phyloP scores from a whole-genome alignment of 2,797 vertebrate species.

The Uromys caudimaculatus region DNA sequence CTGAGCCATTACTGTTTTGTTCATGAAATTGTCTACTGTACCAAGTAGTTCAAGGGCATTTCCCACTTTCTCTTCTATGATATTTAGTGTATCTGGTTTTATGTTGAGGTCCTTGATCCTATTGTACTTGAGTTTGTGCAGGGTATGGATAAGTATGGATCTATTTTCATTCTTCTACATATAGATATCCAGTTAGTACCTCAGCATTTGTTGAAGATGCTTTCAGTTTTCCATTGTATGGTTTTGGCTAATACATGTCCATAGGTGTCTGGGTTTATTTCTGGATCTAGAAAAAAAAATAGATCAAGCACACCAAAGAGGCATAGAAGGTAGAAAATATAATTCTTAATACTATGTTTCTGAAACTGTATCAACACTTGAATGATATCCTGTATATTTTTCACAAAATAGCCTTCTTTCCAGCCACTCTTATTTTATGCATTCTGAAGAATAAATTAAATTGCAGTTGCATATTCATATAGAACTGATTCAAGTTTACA shows the following conservation, averaged over 20 bases:
- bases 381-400: neutral
- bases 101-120: neutral
- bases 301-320: neutral
- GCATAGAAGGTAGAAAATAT: neutral
- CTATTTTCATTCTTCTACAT: neutral
- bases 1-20: neutral
- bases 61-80: neutral
- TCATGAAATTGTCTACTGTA: neutral
- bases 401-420: neutral
- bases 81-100: neutral
- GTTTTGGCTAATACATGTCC: neutral
- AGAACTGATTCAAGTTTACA: neutral
- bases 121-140: neutral
- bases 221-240: neutral
- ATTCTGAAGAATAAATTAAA: neutral
- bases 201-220: neutral
- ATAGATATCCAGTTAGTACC: neutral
- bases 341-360: neutral
- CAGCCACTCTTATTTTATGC: neutral
- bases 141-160: neutral
- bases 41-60: neutral
- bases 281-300: neutral
- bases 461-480: neutral
- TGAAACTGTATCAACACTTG: neutral
- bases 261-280: neutral